Evolutionary conservation across 2,888 invertebrate species (phyloP), one percentile per base, ranked within the genome.

Genomic region (Odontocerum albicorne): DNA sequence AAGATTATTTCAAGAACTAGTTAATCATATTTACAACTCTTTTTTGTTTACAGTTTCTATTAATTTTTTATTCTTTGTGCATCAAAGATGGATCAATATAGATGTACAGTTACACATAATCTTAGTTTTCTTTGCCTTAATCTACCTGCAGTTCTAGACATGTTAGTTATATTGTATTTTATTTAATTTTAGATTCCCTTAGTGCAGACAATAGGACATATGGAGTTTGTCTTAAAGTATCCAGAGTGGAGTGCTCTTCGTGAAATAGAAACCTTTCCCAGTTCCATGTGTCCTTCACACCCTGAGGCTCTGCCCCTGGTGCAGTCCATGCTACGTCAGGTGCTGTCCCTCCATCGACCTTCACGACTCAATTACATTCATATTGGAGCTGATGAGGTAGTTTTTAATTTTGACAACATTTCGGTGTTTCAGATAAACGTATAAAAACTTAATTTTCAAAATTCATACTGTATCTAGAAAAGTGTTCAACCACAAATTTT

Each of bases 141-240:
- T 7, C 4, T 8, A 4, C 12, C 6, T 33, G 6, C 1, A 1
- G 10, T 6, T 33, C 2, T 2, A 35, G 8, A 15, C 12, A 2
- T 12, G 16, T n/a, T 7, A 15, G 3, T 12, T 17, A 19, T 2
- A 17, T 1, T n/a, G n/a, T n/a, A n/a, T n/a, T n/a, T n/a, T n/a
- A n/a, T n/a, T 42, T 15, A 6, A 36, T 64, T 68, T 13, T 66
- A 78, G 78, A 75, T 80, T 44, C 92, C 92, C 19, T 73, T 93
- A 13, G 81, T 93, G n/a, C 93, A 92, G 73, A 90, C 91, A 0
- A 88, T 93, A 66, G 92, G 92, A 0, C 92, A 93, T 70, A 79
- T 92, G 77, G 93, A 93, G 76, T 92, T 86, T 74, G 85, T 88
- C 0, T 71, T 92, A 49, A 92, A 92, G 67, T 85, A 88, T 62